phyloP scores from a whole-genome alignment of 2,113 vertebrate genomes.

The Corythoichthys intestinalis region DNA sequence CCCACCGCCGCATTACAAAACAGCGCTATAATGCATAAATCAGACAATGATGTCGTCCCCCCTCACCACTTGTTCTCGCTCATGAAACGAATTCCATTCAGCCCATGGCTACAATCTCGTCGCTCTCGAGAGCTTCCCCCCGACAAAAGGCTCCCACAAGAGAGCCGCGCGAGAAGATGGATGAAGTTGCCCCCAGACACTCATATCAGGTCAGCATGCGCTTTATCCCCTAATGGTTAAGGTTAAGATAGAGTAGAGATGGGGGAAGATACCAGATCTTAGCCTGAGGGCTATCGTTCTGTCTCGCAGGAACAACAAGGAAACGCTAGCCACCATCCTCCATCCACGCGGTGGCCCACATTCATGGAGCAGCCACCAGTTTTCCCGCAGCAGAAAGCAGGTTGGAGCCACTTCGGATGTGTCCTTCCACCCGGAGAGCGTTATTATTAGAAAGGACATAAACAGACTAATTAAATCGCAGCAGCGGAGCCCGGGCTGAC shows the following conservation, averaged over 20 bases:
- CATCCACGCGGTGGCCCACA: constrained; percentile 67
- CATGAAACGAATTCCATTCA: constrained; percentile 54
- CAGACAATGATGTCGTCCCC: constrained; percentile 27
- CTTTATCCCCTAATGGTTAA: constrained; percentile 75
- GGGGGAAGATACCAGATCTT: constrained; percentile 64
- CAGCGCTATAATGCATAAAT: constrained; percentile 38
- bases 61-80: constrained; percentile 18
- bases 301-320: constrained; percentile 51
- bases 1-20: constrained; percentile 16
- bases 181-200: constrained; percentile 73
- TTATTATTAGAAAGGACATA: constrained; percentile 99
- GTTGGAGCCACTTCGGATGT: constrained; percentile 77
- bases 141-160: constrained; percentile 70
- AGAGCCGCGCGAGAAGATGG: constrained; percentile 65
- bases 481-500: constrained; percentile 97
- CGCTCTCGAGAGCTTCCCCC: constrained; percentile 58
- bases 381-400: constrained; percentile 67
- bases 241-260: constrained; percentile 63
- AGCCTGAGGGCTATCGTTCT: constrained; percentile 61
- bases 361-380: constrained; percentile 1
- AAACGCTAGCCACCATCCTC: constrained; percentile 58
- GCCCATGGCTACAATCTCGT: constrained; percentile 67
- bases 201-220: constrained; percentile 73
- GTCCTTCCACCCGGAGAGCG: constrained; percentile 97
- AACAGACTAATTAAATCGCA: constrained; percentile 99